phyloP scores from a whole-genome alignment of 2,888 invertebrate species.

The Polydrusus tereticollis region DNA sequence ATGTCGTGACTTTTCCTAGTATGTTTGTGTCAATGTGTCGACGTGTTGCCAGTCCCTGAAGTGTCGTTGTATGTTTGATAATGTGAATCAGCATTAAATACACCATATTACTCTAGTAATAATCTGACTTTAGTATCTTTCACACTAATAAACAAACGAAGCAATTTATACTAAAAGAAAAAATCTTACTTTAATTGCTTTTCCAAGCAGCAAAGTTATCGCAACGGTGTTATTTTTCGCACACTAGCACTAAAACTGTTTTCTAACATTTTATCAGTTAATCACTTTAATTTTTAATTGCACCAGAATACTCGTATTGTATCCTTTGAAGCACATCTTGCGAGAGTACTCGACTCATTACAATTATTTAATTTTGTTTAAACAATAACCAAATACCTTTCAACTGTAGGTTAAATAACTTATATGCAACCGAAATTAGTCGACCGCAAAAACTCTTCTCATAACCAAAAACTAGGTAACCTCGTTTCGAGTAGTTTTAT shows the following conservation, averaged over 20 bases:
- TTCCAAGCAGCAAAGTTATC: background rate
- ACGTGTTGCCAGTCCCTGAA: too few relatives aligned
- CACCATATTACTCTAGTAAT: background rate
- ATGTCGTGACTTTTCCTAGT: too few relatives aligned
- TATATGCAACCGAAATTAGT: background rate
- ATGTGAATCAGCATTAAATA: too few relatives aligned
- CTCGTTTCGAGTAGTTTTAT: conserved; percentile 30
- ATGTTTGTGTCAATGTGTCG: too few relatives aligned
- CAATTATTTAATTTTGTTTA: too few relatives aligned
- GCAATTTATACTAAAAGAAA: background rate
- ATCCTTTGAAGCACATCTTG: background rate
- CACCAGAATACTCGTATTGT: background rate
- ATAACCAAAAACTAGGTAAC: conserved; percentile 33
- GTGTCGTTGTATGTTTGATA: too few relatives aligned
- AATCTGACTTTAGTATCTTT: background rate
- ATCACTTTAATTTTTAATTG: conserved; percentile 3
- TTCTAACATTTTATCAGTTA: background rate
- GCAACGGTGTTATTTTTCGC: conserved; percentile 7
- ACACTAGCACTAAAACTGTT: conserved; percentile 2
- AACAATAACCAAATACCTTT: too few relatives aligned
- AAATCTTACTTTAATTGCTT: background rate
- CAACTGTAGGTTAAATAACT: too few relatives aligned
- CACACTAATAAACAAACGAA: too few relatives aligned
- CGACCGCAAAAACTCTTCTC: background rate
- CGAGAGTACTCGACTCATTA: too few relatives aligned